Evolutionary conservation across 2,113 vertebrate genomes (phyloP).

Genomic region (Amphilophus citrinellus): DNA sequence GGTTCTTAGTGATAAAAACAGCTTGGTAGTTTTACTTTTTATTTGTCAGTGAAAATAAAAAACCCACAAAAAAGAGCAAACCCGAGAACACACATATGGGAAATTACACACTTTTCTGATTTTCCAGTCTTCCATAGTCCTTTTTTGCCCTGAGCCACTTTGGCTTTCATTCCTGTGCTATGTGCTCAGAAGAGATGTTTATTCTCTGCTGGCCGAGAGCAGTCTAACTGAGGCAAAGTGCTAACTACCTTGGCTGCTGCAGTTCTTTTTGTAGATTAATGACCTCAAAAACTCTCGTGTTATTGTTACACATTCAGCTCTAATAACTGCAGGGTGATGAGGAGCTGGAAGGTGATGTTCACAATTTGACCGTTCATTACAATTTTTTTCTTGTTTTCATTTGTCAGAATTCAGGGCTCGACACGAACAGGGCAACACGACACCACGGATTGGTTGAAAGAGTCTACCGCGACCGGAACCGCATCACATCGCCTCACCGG

Average conservation of each 20-base stretch:
- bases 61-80: not conserved
- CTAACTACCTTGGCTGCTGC: not conserved
- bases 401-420: conserved; percentile 88
- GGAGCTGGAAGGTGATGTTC: not conserved
- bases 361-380: not conserved
- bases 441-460: conserved; percentile 94
- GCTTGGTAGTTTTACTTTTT: not conserved
- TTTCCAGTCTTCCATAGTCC: not conserved
- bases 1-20: not conserved
- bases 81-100: not conserved
- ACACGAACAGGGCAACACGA: conserved; percentile 89
- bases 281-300: not conserved
- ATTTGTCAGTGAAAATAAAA: not conserved
- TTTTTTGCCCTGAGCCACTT: not conserved
- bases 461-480: conserved; percentile 91
- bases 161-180: conserved; percentile 4
- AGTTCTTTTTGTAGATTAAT: not conserved
- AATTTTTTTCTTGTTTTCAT: not conserved
- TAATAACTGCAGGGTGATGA: not conserved
- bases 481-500: conserved; percentile 88
- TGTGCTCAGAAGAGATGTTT: conserved; percentile 12
- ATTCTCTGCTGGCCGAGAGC: conserved; percentile 13
- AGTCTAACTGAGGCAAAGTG: not conserved
- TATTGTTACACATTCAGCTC: not conserved
- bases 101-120: not conserved